Percentiles rank a stretch among this genome's conserved stretches.
Evolutionary conservation across 2,797 vertebrate genomes (phyloP).

Genomic region (Phalloptychus januarius): DNA sequence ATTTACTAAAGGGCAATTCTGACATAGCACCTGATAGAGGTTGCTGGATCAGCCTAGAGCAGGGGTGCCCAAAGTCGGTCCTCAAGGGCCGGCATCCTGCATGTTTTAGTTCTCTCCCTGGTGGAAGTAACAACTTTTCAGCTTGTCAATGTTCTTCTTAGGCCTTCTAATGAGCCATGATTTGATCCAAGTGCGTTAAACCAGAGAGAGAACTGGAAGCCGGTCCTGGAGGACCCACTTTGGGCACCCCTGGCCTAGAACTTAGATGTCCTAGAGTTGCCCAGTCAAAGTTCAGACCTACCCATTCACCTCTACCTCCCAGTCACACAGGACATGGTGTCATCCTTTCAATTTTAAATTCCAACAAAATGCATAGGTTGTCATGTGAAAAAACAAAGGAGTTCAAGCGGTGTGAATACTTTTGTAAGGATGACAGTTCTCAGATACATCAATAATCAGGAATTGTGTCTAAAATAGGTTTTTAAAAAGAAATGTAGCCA

Average conservation of each 20-base stretch:
- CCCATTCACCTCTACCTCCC: background rate
- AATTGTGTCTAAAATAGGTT: background rate
- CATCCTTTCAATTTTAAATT: background rate
- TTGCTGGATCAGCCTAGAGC: background rate
- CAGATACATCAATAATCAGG: constrained; percentile 1
- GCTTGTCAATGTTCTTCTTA: no score
- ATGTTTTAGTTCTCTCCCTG: no score
- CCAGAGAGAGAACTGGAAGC: no score
- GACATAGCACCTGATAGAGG: background rate
- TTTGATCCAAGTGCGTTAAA: no score
- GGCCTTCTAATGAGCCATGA: no score
- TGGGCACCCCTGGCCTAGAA: no score
- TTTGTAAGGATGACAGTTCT: background rate
- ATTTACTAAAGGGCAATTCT: background rate
- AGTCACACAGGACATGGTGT: background rate
- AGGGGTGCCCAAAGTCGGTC: no score
- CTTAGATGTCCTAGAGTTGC: background rate
- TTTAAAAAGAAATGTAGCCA: background rate
- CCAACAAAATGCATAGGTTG: background rate
- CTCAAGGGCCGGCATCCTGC: no score
- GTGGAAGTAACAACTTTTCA: no score
- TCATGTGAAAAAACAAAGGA: background rate
- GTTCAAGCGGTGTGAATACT: background rate
- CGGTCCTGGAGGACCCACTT: no score
- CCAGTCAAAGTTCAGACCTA: background rate